A percentile compares a stretch with the other conserved stretches of the same genome.
phyloP scores from a whole-genome alignment of 2,113 vertebrate genomes.

The Callochromis pleurospilus region DNA sequence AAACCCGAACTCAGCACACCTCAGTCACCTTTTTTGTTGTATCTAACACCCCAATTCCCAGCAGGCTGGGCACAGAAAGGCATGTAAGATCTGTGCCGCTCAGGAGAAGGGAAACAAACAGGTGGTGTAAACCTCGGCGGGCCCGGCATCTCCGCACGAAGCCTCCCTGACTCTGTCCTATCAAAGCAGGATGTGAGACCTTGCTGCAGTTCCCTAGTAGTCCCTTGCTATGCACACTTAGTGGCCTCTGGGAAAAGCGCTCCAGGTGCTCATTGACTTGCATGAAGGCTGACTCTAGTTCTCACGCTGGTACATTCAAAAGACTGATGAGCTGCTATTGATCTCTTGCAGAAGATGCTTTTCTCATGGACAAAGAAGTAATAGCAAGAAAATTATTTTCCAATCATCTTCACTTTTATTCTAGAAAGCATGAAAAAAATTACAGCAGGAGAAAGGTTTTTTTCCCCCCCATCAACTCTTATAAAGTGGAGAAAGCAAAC shows the following conservation, averaged over 20 bases:
- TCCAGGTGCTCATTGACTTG: constrained; percentile 78
- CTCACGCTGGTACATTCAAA: constrained; percentile 61
- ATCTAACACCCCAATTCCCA: constrained; percentile 69
- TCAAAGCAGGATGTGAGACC: constrained; percentile 65
- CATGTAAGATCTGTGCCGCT: constrained; percentile 60
- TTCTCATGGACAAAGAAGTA: constrained; percentile 50
- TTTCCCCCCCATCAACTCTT: not conserved
- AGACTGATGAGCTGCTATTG: constrained; percentile 64
- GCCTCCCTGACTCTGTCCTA: constrained; percentile 55
- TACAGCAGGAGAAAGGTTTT: not conserved
- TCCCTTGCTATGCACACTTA: constrained; percentile 63
- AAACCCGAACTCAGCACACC: constrained; percentile 74
- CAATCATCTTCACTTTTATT: constrained; percentile 34
- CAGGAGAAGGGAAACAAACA: constrained; percentile 70
- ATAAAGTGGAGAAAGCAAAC: not conserved
- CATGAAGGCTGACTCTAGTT: constrained; percentile 71
- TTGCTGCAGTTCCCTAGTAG: constrained; percentile 42
- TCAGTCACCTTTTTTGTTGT: constrained; percentile 78
- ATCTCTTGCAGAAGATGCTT: constrained; percentile 46
- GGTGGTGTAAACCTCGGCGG: constrained; percentile 72
- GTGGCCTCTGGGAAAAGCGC: constrained; percentile 64
- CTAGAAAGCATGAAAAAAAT: not conserved
- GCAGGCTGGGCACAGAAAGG: constrained; percentile 46
- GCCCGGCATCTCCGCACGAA: constrained; percentile 40
- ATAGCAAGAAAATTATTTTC: constrained; percentile 16